Evolutionary conservation across 2,113 vertebrate genomes (phyloP), one percentile per base, ranked within the genome.

Genomic region (Ceuthmochares aereus): DNA sequence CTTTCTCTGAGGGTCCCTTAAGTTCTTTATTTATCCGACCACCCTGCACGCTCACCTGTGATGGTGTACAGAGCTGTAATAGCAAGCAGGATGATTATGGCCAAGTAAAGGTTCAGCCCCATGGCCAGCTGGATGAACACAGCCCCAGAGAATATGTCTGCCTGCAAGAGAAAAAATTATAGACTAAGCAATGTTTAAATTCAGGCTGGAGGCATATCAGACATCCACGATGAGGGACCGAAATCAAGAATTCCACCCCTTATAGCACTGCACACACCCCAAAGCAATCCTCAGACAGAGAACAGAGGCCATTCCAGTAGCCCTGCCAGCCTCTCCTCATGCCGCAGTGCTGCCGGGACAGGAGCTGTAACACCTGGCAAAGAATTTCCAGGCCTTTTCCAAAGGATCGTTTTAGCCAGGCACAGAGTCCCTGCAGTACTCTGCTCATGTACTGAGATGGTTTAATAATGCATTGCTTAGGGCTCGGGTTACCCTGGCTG

Each of bases 121-220:
- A 99, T 93, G 37, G 99, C 99, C 96, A 98, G 93, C 70, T 99
- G 98, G 95, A 99, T 99, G 78, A 99, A 99, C 54, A 99, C 97
- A 94, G 99, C 99, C 23, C 99, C 99, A 15, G 99, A 99, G 94
- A 99, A 99, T 98, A 98, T 98, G 92, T 99, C 99, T 56, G 99
- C 99, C 99, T 99, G 26, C 59, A 90, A 80, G 80, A 89, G 84
- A 64, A 93, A 58, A 76, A 81, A 56, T 27, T 2, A 14, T 4
- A 32, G 37, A 27, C 63, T 80, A 83, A 95, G 70, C 51, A 47
- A 23, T 12, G 62, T 30, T 72, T 63, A 26, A 32, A 34, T 60
- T 87, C 26, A 18, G 5, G 11, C 20, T 14, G 34, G 66, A 16
- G 34, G 30, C 11, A 49, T 20, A 54, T 49, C 40, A 58, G 5